phyloP scores from a whole-genome alignment of 2,888 invertebrate genomes.

The Lacanobia wlatinum region DNA sequence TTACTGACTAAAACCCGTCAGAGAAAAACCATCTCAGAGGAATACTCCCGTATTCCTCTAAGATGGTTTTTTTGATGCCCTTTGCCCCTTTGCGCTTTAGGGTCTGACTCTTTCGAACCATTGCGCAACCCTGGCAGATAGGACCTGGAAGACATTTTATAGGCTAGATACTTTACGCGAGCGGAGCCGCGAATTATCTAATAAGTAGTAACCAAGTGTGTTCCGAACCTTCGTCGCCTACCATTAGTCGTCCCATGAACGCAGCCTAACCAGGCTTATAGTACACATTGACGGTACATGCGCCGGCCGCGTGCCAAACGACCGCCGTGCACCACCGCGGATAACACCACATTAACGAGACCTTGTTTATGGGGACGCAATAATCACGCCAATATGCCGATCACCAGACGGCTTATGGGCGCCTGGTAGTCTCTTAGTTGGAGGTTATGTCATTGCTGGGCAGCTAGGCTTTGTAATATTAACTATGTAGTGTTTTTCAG shows the following conservation, averaged over 20 bases:
- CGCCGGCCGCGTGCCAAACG: constrained; percentile 68
- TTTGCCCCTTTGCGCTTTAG: too few species aligned
- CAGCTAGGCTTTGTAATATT: not conserved
- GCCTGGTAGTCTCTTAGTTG: constrained; percentile 30
- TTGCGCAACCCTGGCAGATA: too few species aligned
- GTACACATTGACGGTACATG: constrained; percentile 58
- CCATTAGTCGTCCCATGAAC: constrained; percentile 38
- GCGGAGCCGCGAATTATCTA: not conserved
- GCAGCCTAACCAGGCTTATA: constrained; percentile 33
- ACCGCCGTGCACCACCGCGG: constrained; percentile 44
- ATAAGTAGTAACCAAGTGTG: constrained; percentile 8
- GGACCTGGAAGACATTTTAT: too few species aligned
- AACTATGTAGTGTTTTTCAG: not conserved
- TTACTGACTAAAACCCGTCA: too few species aligned
- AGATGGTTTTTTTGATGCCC: too few species aligned
- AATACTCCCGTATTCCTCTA: too few species aligned
- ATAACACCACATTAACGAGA: constrained; percentile 56
- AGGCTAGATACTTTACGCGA: too few species aligned
- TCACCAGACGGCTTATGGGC: constrained; percentile 25
- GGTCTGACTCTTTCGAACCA: too few species aligned
- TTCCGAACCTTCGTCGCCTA: not conserved
- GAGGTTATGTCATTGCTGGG: not conserved
- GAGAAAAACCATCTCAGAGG: too few species aligned
- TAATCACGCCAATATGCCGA: constrained; percentile 54
- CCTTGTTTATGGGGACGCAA: constrained; percentile 64